Base-by-base conservation (phyloP, 2,113 vertebrate genomes). In the Mohoua ochrocephala region DNA sequence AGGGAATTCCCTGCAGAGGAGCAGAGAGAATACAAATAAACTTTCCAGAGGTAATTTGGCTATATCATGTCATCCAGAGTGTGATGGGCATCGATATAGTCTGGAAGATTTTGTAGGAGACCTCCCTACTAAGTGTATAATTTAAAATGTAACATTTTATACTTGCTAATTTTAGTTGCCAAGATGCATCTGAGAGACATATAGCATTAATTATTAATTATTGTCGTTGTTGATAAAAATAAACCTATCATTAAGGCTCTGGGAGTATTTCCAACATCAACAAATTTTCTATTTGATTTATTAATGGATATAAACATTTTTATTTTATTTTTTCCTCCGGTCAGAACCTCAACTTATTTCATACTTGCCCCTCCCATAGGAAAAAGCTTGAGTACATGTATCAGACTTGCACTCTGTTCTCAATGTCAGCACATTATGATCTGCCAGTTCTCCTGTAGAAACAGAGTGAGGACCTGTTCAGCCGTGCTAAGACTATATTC, bases 151-250 rank as follows among this genome's bases (percentile, higher is more conserved):
- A 80, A 16, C 17, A 37, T 84, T 96, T 83, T 91, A 41, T 82
- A 42, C 22, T 90, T 83, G 59, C 63, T 95, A 83, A 86, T 94
- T 96, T 95, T 94, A 91, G 75, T 77, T 95, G 87, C 87, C 88
- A 94, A 92, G 47, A 92, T 68, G 52, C 13, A 12, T 95, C 56
- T 84, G 89, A 84, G 70, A 93, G 68, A 59, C 23, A 30, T 70
- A 60, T 60, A 91, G 33, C 78, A 94, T 96, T 96, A 91, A 96
- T 97, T 94, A 97, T 96, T 97, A 96, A 96, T 86, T 93, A 91
- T 91, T 91, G 69, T 80, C 90, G n/a, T 83, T 85, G 71, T 49
- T 91, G 87, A 68, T 90, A 95, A 96, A 96, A 97, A 92, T 92
- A 96, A 94, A 69, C 47, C 52, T 94, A 71, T 78, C 79, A 90